These are phyloP conservation scores for Eufriesea mexicana DNA, from an alignment of 1,140 invertebrate species.

Conservation along the genomic window DNA sequence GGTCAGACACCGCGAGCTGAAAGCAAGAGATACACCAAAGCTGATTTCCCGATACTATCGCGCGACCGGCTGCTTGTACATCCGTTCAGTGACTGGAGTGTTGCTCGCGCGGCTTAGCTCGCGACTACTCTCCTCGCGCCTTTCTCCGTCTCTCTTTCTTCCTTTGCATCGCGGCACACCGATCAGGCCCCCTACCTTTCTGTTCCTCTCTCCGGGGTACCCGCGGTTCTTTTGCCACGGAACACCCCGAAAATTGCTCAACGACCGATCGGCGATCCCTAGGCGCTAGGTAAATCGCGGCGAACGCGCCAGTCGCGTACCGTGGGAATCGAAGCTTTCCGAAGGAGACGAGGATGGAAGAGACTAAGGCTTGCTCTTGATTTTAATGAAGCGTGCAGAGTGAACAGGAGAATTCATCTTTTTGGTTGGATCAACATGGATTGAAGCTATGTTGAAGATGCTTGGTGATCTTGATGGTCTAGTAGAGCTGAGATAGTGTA, in stretches of 20 bases:
- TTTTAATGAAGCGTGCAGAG: background rate
- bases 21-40: background rate
- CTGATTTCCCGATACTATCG: background rate
- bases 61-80: conserved; percentile 58
- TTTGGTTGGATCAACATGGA: too few relatives aligned
- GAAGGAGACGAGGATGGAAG: accelerated
- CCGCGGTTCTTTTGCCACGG: conserved; percentile 15
- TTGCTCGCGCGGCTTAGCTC: conserved; percentile 64
- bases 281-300: background rate
- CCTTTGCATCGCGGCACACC: background rate
- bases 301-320: background rate
- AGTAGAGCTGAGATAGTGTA: too few relatives aligned
- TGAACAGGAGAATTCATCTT: too few relatives aligned
- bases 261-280: background rate
- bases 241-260: conserved; percentile 38
- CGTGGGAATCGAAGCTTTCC: background rate
- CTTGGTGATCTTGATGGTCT: too few relatives aligned
- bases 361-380: background rate
- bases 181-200: conserved; percentile 10
- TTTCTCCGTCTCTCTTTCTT: conserved; percentile 44
- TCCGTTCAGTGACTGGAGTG: conserved; percentile 78
- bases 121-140: conserved; percentile 64
- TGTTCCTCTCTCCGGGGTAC: background rate
- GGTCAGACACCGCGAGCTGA: background rate
- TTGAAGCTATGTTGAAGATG: too few relatives aligned